Evolutionary conservation across 2,888 invertebrate genomes (phyloP).

Genomic region (Caenorhabditis becei): DNA sequence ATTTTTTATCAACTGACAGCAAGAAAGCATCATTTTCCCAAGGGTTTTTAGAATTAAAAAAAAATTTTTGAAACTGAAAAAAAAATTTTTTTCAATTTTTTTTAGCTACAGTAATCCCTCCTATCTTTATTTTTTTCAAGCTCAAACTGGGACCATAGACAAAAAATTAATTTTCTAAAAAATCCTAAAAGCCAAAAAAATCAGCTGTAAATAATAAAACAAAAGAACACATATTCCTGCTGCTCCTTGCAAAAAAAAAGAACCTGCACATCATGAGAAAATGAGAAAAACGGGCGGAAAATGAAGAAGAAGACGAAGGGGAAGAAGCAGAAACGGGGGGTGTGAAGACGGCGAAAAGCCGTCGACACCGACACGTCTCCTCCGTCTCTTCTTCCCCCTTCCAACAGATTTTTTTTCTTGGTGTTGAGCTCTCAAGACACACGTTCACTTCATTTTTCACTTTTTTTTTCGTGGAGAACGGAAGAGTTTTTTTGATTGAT

Average conservation of each 20-base stretch:
- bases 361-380: no score
- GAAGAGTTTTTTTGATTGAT: no score
- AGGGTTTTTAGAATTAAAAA: background rate
- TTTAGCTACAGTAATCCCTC: background rate
- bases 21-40: no score
- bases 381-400: no score
- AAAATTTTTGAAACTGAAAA: background rate
- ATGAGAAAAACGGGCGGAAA: constrained; percentile 1
- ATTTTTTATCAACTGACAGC: no score
- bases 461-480: no score
- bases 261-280: background rate
- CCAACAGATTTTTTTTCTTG: no score
- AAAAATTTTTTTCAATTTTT: background rate
- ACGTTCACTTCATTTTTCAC: no score
- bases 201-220: background rate
- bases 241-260: background rate
- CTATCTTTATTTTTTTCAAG: background rate
- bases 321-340: background rate
- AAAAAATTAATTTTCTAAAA: no score
- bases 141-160: no score
- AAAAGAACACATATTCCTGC: constrained; percentile 14
- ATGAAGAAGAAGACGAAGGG: background rate
- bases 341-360: constrained; percentile 23
- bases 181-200: no score
- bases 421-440: no score